Evolutionary conservation across 2,888 invertebrate species (phyloP), one percentile per base, ranked within the genome.

Genomic region (Tanaodytes sp.): DNA sequence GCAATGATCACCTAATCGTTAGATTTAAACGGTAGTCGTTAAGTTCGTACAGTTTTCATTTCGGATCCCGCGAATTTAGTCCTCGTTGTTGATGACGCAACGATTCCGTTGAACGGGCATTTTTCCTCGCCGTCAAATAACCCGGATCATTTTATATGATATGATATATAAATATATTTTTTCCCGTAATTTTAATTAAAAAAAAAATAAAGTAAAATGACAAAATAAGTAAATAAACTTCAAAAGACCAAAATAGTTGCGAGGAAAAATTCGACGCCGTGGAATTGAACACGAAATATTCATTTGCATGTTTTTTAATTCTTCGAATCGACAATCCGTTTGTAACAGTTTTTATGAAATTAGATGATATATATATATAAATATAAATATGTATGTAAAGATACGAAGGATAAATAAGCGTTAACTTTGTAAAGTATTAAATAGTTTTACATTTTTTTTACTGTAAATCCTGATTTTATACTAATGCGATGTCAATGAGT

Each of bases 401-500:
- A 23, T 5, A 23, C 23, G 23, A 8, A 23, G 23, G 23, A 23
- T 5, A 23, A 23, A 23, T 5, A 23, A 23, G 23, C 23, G 23
- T 68, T 58, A 51, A 27, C 57, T 65, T 72, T 76, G 75, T 75
- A 74, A 76, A 76, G 71, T 76, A 76, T 74, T 75, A 72, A 72
- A 73, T 74, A 75, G 73, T 72, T 73, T 73, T 72, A 74, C 66
- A 62, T 27, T 51, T 63, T 48, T 52, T 27, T 20, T 40, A 14
- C 6, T 18, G 2, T 19, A 40, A 23, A 42, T 19, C 40, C 40
- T 58, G 11, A 40, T 48, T 40, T 39, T 63, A 49, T 42, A 59
- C 39, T 40, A 23, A 23, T 8, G 23, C 23, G 23, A 23, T 23
- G 23, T n/a, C n/a, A n/a, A n/a, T n/a, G n/a, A n/a, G n/a, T n/a